Evolutionary conservation across 1,140 invertebrate genomes (phyloP).

Genomic region (Formica exsecta): DNA sequence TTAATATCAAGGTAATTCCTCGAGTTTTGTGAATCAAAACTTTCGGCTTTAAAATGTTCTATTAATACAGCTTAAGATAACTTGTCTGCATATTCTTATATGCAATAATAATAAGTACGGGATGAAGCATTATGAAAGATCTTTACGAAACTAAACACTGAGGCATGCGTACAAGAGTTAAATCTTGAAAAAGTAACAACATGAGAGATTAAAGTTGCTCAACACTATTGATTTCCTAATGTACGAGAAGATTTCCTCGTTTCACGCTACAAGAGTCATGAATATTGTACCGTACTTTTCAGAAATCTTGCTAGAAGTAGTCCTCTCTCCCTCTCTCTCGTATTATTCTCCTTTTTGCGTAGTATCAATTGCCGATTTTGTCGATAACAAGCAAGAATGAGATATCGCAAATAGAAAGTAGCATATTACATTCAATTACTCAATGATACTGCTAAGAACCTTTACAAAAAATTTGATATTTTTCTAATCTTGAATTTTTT

Average conservation of each 20-base stretch:
- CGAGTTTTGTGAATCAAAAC: constrained; percentile 5
- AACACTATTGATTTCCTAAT: constrained; percentile 54
- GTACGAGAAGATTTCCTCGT: constrained; percentile 36
- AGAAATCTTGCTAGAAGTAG: not conserved
- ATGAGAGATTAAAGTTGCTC: constrained; percentile 38
- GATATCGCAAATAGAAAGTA: not conserved
- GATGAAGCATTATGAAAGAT: not conserved
- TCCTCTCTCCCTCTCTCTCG: not conserved
- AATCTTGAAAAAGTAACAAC: constrained; percentile 39
- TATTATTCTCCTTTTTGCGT: not conserved
- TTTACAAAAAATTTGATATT: constrained; percentile 6
- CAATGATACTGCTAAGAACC: not conserved
- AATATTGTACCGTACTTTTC: constrained; percentile 35
- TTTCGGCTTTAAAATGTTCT: constrained; percentile 3
- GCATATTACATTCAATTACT: not conserved
- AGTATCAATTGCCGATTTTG: not conserved
- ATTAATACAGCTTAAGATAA: constrained; percentile 25
- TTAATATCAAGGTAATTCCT: not conserved
- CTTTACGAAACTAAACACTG: constrained; percentile 1
- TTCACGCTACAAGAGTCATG: constrained; percentile 17
- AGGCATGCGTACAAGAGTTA: constrained; percentile 2
- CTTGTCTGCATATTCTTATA: not conserved
- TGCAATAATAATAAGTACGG: constrained; percentile 35
- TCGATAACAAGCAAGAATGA: constrained; percentile 1
- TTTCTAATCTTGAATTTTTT: not conserved